A percentile compares a stretch with the other conserved stretches of the same genome.
phyloP scores from a whole-genome alignment of 2,113 vertebrate genomes.

The Microcebus tavaratra region DNA sequence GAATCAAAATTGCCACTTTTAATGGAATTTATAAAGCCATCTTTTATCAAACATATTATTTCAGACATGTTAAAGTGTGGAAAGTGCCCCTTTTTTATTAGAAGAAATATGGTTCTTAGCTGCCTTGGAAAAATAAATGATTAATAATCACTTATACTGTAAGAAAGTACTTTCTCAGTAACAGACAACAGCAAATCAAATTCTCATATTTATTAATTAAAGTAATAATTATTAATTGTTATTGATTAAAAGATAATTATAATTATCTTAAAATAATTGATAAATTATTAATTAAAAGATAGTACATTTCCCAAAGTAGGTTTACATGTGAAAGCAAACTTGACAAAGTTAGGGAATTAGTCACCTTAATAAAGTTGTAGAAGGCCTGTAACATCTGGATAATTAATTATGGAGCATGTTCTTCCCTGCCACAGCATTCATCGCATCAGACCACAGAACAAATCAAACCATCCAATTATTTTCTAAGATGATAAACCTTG shows the following conservation, averaged over 20 bases:
- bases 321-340: neutral
- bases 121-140: neutral
- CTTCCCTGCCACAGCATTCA: neutral
- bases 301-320: neutral
- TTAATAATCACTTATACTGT: neutral
- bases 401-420: neutral
- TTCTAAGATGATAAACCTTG: neutral
- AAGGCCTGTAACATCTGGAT: neutral
- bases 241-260: no score
- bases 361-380: neutral
- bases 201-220: neutral
- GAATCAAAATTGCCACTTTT: neutral
- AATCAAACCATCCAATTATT: neutral
- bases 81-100: neutral
- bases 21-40: neutral
- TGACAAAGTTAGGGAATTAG: neutral
- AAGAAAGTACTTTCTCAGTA: slow-evolving; percentile 28
- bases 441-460: neutral
- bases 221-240: neutral
- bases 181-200: slow-evolving; percentile 4
- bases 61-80: neutral
- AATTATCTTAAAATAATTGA: no score
- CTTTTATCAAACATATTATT: slow-evolving; percentile 14
- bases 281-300: neutral
- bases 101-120: neutral